Evolutionary conservation across 2,888 invertebrate genomes (phyloP), one percentile per base, ranked within the genome.

Genomic region (Drosophila kanekoi): DNA sequence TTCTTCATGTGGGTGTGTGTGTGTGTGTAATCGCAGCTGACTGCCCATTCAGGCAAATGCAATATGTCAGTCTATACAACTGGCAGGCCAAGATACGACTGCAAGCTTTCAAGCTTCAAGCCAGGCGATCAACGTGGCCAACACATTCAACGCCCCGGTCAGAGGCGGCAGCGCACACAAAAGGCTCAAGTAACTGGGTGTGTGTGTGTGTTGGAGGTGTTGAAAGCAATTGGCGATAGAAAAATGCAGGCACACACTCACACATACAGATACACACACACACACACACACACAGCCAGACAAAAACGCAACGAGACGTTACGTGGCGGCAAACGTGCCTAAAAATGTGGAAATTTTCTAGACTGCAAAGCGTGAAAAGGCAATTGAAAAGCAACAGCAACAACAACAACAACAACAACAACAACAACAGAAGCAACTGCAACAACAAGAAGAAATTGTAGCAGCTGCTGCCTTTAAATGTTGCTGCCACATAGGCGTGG

Each of bases 41-140:
- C 84, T 85, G 87, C 65, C 89, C 81, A 88, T 86, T 72, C 74
- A 73, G 77, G 79, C 85, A 89, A 77, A 84, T 79, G 89, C 89
- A 89, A 85, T 85, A 84, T 89, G 85, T 89, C 89, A 75, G 89
- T 52, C 58, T 58, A 48, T 64, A 62, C 65, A 73, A 70, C 82
- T 78, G 77, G 85, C 77, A 68, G 72, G 68, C 76, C 81, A 81
- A 84, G 82, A 87, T 82, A 85, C 71, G 72, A 75, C 49, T 73
- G 23, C 28, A 70, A 74, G 64, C 63, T 68, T 71, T 69, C 82
- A 68, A 72, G 79, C 77, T 59, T 58, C 81, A 64, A 61, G 61
- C 73, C 58, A 20, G 57, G 38, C 59, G 68, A 45, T 74, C 81
- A 70, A 62, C 84, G 61, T 74, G 76, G 79, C 61, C 75, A 79